Conservation (phyloP, 2,797 vertebrate genomes). For the Centroberyx gerrardi region DNA sequence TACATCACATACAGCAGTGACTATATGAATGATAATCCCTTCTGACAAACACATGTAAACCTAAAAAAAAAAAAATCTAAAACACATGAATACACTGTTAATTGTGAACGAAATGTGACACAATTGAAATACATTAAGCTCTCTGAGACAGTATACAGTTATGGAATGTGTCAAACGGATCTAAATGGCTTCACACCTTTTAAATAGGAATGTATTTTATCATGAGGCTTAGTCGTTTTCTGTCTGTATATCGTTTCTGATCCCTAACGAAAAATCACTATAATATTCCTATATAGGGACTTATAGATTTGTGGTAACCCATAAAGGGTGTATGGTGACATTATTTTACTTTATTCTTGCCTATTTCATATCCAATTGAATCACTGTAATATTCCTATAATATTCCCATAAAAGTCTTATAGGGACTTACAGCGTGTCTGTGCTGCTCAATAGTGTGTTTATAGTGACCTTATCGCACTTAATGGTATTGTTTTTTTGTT, state of each 20-base stretch:
- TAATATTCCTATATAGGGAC: constrained; percentile 4
- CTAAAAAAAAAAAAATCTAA: constrained; percentile 32
- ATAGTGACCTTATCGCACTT: no score
- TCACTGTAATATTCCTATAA: background rate
- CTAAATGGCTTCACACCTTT: constrained; percentile 71
- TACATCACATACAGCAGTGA: constrained; percentile 46
- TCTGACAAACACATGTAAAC: constrained; percentile 30
- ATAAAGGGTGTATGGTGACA: background rate
- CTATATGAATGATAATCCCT: background rate
- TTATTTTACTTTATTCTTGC: no score
- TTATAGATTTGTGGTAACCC: background rate
- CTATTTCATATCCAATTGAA: no score
- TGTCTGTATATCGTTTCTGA: constrained; percentile 4
- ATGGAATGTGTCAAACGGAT: constrained; percentile 69
- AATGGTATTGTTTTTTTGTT: no score
- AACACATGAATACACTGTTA: constrained; percentile 16
- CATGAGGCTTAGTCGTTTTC: constrained; percentile 49
- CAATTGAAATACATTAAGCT: constrained; percentile 25
- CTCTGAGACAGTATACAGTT: constrained; percentile 43
- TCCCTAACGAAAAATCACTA: constrained; percentile 1
- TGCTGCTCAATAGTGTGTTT: no score
- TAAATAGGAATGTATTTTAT: constrained; percentile 58
- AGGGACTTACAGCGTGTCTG: background rate
- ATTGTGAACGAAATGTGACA: constrained; percentile 29
- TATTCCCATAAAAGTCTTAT: background rate